Evolutionary conservation across 2,888 invertebrate genomes (phyloP).

Genomic region (Plebejus argus): DNA sequence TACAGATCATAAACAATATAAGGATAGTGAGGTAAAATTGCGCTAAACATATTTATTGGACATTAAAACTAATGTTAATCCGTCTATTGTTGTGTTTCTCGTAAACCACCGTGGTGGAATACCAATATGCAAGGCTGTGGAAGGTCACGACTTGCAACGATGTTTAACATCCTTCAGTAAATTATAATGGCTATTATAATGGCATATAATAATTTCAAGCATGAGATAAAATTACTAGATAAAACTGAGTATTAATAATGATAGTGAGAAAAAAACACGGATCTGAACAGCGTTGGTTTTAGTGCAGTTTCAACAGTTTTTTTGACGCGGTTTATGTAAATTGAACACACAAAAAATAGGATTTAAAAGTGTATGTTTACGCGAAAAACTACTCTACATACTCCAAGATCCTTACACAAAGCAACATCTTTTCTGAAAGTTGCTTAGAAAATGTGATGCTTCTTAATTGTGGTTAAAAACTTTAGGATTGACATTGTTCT

Average conservation of each 20-base stretch:
- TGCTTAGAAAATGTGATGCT: too few species aligned
- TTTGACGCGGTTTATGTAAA: too few species aligned
- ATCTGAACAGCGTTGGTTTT: not conserved
- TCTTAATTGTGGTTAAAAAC: too few species aligned
- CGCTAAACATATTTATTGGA: conserved; percentile 39
- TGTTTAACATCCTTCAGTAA: not conserved
- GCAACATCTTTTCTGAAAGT: too few species aligned
- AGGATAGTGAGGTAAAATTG: conserved; percentile 8
- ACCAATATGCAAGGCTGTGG: conserved; percentile 63
- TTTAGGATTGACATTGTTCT: too few species aligned
- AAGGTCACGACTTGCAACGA: conserved; percentile 47
- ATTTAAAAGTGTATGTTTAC: too few species aligned
- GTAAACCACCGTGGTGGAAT: conserved; percentile 42
- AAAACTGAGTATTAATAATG: not conserved
- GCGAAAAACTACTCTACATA: too few species aligned
- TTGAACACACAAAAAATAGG: not conserved
- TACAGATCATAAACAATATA: not conserved
- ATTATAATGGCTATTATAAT: not conserved
- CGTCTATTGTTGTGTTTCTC: conserved; percentile 41
- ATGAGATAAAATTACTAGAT: not conserved
- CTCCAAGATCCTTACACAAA: too few species aligned
- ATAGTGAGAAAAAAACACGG: not conserved
- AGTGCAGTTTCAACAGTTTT: not conserved
- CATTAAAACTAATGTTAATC: conserved; percentile 46
- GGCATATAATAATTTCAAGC: not conserved